Evolutionary conservation across 2,888 invertebrate genomes (phyloP).

Genomic region (Idaea straminata): DNA sequence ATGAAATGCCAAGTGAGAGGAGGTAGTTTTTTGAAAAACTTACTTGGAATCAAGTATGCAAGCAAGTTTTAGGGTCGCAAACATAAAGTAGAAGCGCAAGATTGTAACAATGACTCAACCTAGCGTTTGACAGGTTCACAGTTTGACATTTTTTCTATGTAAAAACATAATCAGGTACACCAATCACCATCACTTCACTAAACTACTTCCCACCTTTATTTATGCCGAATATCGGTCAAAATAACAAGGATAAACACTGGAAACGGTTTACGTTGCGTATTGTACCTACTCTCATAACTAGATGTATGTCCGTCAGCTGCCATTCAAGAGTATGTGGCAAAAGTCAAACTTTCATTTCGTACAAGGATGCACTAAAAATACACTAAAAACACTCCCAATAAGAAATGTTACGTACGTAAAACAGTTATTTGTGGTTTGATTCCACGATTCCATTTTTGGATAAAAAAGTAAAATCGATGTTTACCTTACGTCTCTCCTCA

Average conservation of each 20-base stretch:
- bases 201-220: constrained; percentile 37
- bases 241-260: constrained; percentile 46
- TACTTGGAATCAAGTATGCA: constrained; percentile 29
- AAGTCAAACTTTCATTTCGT: constrained; percentile 80
- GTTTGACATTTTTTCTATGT: constrained; percentile 72
- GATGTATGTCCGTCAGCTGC: constrained; percentile 78
- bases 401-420: constrained; percentile 43
- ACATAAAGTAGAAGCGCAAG: constrained; percentile 50
- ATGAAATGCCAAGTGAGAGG: neutral
- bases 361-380: constrained; percentile 80
- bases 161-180: constrained; percentile 64
- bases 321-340: constrained; percentile 81
- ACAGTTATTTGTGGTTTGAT: constrained; percentile 47
- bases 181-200: constrained; percentile 50
- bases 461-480: constrained; percentile 79
- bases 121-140: constrained; percentile 74
- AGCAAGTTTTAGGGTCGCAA: constrained; percentile 44
- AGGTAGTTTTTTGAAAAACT: neutral
- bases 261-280: constrained; percentile 63
- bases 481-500: constrained; percentile 80
- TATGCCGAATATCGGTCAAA: constrained; percentile 42
- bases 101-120: constrained; percentile 77
- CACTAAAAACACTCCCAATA: constrained; percentile 67
- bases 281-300: constrained; percentile 68
- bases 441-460: constrained; percentile 61